Conservation (phyloP, 2,888 invertebrate genomes). For the Mallateleia sp. region DNA sequence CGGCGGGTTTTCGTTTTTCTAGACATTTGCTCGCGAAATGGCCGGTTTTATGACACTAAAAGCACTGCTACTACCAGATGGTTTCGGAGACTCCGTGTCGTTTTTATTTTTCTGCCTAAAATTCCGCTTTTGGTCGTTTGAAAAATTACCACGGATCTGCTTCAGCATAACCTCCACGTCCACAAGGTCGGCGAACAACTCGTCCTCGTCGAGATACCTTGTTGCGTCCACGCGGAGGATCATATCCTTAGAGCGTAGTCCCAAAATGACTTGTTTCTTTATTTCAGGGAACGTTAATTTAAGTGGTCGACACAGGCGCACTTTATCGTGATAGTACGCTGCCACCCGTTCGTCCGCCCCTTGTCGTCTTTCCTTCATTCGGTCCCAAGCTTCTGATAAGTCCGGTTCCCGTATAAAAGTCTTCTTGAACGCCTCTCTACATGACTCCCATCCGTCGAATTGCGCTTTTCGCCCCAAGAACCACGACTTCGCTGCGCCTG, state of each 20-base stretch:
- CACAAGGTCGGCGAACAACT: not conserved
- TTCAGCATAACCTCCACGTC: not conserved
- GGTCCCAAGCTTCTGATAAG: not conserved
- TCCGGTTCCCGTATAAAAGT: not conserved
- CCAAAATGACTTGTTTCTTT: not conserved
- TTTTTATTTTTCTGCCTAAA: not conserved
- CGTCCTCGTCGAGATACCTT: not conserved
- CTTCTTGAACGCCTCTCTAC: not conserved
- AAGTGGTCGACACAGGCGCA: not conserved
- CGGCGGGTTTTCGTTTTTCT: not conserved
- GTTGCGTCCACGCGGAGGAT: not conserved
- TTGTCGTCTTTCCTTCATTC: not conserved
- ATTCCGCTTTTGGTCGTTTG: not conserved
- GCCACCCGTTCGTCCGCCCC: not conserved
- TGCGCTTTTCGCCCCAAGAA: no score
- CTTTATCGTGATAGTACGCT: not conserved
- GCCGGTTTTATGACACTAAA: not conserved
- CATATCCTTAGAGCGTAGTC: not conserved
- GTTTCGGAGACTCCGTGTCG: not conserved
- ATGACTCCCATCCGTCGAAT: not conserved
- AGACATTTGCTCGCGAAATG: not conserved
- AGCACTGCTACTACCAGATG: not conserved
- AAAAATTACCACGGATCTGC: not conserved
- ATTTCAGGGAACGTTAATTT: not conserved
- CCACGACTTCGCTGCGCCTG: no score